Evolutionary conservation across 2,797 vertebrate species (phyloP), one percentile per base, ranked within the genome.

Genomic region (Rhyacichthys aspro): DNA sequence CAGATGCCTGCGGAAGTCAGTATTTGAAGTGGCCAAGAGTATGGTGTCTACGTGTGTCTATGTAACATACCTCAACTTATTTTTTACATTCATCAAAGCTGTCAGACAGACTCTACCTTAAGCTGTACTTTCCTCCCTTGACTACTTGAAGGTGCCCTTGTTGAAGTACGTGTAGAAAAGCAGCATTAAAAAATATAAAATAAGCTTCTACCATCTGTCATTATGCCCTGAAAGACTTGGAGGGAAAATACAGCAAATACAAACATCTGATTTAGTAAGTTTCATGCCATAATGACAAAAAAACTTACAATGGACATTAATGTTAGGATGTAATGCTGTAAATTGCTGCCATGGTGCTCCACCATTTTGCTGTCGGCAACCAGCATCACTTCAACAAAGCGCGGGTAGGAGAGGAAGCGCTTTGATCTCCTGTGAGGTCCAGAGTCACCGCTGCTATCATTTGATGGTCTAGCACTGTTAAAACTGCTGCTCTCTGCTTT

Each of bases 261-360:
- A 59, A 9, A 42, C 7, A 9, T 9, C 46, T 43, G 53, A 49
- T 46, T 28, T 11, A 18, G 34, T 23, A 42, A 10, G 11, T 41
- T 12, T 1, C 50, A 43, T 4, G 34, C 9, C 23, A 53, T 38
- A 34, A 2, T 33, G 38, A 52, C 16, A 56, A 28, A 36, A 39
- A 55, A 85, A 98, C 98, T 98, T 94, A 99, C 98, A 86, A 99
- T 98, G 63, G 98, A 97, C 97, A 99, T 99, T 43, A 99, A 82
- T 0, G 97, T 99, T 76, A 99, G 90, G 72, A 99, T 92, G 80
- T 99, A 99, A 92, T 99, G 96, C 80, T 99, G 96, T 15, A 99
- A 93, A 84, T 97, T 97, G 85, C 93, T 90, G 86, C 96, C 94
- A 0, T 99, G 98, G 90, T 97, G 96, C 67, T 95, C 93, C n/a